phyloP scores from a whole-genome alignment of 2,888 invertebrate species.

The Muschampia plurimacula region DNA sequence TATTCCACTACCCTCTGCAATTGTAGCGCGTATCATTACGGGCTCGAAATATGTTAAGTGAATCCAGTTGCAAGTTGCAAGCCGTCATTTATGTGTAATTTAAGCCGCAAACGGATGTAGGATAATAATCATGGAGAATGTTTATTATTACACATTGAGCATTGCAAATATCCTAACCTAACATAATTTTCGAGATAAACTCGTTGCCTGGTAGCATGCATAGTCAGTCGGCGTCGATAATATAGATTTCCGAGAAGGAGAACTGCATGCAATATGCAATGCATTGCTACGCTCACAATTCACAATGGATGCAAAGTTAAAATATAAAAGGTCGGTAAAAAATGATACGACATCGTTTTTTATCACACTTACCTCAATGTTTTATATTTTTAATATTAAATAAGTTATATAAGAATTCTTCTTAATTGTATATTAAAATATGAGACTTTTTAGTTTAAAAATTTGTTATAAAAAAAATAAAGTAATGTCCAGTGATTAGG shows the following conservation, averaged over 20 bases:
- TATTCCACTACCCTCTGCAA: background rate
- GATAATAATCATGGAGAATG: constrained; percentile 29
- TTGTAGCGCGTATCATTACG: background rate
- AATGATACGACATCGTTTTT: constrained; percentile 10
- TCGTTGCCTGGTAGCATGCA: constrained; percentile 39
- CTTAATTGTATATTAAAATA: too few relatives aligned
- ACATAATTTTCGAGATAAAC: constrained; percentile 42
- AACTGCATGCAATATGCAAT: constrained; percentile 32
- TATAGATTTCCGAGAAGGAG: constrained; percentile 26
- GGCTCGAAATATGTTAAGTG: background rate
- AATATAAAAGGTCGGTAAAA: background rate
- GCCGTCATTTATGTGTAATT: constrained; percentile 15
- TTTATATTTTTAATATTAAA: too few relatives aligned
- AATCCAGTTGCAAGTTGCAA: constrained; percentile 11
- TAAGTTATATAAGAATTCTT: too few relatives aligned
- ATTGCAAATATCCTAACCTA: constrained; percentile 37
- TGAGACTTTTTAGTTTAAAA: too few relatives aligned
- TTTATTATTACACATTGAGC: constrained; percentile 31
- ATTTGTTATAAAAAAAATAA: too few relatives aligned
- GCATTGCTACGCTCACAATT: constrained; percentile 23
- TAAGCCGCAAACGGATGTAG: constrained; percentile 31
- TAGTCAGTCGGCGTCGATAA: constrained; percentile 39
- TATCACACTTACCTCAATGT: too few relatives aligned
- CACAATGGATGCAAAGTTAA: constrained; percentile 8
- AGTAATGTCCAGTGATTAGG: too few relatives aligned